These are phyloP conservation scores for Fragum whitleyi DNA, from an alignment of 2,888 invertebrate species.

Conservation along the genomic window DNA sequence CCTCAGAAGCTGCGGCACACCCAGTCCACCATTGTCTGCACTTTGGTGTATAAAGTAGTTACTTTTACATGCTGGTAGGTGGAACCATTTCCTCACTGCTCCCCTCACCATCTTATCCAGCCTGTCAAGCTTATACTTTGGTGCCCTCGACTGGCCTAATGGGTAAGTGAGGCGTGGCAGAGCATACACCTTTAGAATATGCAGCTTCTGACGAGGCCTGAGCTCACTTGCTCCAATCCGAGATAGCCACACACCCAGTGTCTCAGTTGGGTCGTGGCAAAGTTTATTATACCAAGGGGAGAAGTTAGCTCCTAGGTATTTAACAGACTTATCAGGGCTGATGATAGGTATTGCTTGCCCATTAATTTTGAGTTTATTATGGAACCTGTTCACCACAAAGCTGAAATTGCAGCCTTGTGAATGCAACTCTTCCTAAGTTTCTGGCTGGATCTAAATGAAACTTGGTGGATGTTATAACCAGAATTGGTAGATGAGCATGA, in stretches of 20 bases:
- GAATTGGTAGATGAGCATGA: too few relatives aligned
- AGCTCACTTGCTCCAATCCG: background rate
- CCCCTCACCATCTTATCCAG: background rate
- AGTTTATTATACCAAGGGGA: background rate
- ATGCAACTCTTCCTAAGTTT: too few relatives aligned
- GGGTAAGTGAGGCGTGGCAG: slow-evolving; percentile 25
- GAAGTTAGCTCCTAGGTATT: background rate
- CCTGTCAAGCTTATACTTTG: background rate
- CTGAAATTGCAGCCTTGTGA: too few relatives aligned
- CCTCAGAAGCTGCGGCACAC: background rate
- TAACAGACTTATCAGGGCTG: background rate
- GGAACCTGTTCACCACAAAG: background rate
- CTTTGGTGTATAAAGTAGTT: background rate
- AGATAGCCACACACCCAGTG: background rate
- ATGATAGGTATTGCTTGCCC: background rate
- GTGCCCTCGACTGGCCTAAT: slow-evolving; percentile 15
- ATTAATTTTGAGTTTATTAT: background rate
- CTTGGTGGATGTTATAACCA: too few relatives aligned
- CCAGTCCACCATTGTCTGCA: background rate
- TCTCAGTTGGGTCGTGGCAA: background rate
- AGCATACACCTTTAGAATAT: slow-evolving; percentile 34
- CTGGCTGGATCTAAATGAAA: too few relatives aligned
- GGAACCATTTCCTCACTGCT: background rate
- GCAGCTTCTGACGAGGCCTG: slow-evolving; percentile 43
- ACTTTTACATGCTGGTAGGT: background rate